These are phyloP conservation scores for Hypotaenidia okinawae DNA, from an alignment of 2,797 vertebrate genomes.

Conservation along the genomic window DNA sequence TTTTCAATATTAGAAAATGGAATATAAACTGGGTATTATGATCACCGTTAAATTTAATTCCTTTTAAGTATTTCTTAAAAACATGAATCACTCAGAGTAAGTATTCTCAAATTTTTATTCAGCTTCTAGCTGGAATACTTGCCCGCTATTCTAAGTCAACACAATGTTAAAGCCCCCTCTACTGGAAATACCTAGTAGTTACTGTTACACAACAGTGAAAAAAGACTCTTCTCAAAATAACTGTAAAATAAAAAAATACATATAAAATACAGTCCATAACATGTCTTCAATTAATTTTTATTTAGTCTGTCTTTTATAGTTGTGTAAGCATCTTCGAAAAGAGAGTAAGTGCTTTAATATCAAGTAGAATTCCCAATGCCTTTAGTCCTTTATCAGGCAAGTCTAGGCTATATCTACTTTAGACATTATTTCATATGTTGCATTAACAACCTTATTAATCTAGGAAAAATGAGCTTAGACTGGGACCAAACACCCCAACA, in stretches of 20 bases:
- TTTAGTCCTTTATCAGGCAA: background rate
- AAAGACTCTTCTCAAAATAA: background rate
- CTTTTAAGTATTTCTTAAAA: background rate
- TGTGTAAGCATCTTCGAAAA: background rate
- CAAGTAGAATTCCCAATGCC: background rate
- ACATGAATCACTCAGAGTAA: background rate
- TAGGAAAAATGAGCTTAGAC: background rate
- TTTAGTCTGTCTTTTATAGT: background rate
- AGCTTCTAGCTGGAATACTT: background rate
- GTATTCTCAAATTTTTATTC: background rate
- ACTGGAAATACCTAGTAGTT: background rate
- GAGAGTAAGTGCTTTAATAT: background rate
- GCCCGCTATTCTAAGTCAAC: background rate
- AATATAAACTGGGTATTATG: background rate
- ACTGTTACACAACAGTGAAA: background rate
- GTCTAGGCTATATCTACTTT: background rate
- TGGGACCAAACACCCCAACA: background rate
- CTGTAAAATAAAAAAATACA: background rate
- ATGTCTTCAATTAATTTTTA: background rate
- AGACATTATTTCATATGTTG: background rate
- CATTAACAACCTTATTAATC: background rate
- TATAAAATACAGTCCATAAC: background rate
- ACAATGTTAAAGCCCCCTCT: conserved; percentile 35
- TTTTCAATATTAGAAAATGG: background rate
- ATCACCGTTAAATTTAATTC: background rate